Conservation (phyloP, 64 coral and sea anemone species). For the Stichodactyla mertensii region DNA sequence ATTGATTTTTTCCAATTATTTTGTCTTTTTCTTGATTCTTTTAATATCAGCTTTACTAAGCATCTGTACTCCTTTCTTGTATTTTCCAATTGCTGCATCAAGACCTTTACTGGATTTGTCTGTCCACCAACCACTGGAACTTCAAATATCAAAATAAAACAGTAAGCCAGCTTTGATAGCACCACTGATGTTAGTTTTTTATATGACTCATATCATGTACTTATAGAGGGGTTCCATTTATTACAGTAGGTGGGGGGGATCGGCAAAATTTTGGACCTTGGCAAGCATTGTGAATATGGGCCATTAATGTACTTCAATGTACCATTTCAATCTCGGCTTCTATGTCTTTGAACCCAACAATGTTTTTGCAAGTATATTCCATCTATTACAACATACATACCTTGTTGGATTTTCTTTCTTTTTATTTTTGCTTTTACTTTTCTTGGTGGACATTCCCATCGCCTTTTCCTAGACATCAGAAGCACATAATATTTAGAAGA, state of each 20-base stretch:
- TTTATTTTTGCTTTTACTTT: constrained; percentile 49
- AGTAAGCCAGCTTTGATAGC: neutral
- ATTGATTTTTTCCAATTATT: neutral
- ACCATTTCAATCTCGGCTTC: too few relatives aligned
- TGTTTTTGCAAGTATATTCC: too few relatives aligned
- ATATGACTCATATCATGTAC: too few relatives aligned
- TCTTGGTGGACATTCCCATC: constrained; percentile 62
- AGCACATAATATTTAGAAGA: neutral
- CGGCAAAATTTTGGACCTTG: too few relatives aligned
- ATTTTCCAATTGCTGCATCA: constrained; percentile 41
- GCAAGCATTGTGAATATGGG: too few relatives aligned
- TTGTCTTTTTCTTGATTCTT: constrained; percentile 33
- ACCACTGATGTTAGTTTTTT: too few relatives aligned
- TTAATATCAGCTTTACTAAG: constrained; percentile 40
- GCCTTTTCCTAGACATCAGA: constrained; percentile 47
- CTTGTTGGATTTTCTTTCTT: constrained; percentile 16
- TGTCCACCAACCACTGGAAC: constrained; percentile 35
- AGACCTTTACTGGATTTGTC: constrained; percentile 51
- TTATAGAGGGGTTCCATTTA: too few relatives aligned
- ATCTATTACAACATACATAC: neutral
- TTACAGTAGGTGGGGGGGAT: too few relatives aligned
- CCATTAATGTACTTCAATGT: too few relatives aligned
- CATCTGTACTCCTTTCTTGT: constrained; percentile 48
- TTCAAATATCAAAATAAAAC: neutral
- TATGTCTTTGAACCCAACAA: too few relatives aligned